A percentile compares a stretch with the other conserved stretches of the same genome.
Conservation (phyloP, 2,797 vertebrate genomes). For the Hippopotamyrus pictus region DNA sequence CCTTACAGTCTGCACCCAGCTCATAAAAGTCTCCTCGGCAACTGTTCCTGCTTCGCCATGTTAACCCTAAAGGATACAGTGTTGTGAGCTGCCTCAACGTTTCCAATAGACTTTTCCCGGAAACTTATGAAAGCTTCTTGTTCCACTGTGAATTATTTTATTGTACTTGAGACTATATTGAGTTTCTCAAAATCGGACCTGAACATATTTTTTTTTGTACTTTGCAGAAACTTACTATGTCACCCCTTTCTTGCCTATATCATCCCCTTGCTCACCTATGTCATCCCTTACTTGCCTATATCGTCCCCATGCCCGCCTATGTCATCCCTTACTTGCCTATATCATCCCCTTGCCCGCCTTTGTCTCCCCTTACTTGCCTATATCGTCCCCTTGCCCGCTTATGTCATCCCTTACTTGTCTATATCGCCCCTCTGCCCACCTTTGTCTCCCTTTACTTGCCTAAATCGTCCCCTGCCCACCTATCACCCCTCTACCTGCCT, state of each 20-base stretch:
- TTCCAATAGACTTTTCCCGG: neutral
- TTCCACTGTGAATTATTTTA: neutral
- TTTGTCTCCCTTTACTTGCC: neutral
- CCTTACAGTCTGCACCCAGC: neutral
- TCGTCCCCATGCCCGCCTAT: no score
- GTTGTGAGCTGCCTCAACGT: neutral
- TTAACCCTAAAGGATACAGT: neutral
- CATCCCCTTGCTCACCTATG: no score
- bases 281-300: neutral
- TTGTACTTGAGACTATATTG: neutral
- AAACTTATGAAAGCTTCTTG: neutral
- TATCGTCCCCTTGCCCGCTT: neutral
- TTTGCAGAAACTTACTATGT: neutral
- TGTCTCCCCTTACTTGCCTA: neutral
- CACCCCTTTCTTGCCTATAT: no score
- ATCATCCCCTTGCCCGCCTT: neutral
- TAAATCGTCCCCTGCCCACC: neutral
- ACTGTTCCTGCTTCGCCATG: neutral
- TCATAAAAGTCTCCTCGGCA: neutral
- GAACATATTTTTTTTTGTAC: neutral
- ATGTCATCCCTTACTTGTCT: neutral
- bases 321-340: no score
- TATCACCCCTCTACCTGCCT: neutral
- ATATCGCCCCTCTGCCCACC: neutral
- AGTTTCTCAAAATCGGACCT: neutral